Evolutionary conservation across 2,797 vertebrate genomes (phyloP), one percentile per base, ranked within the genome.

Genomic region (Anas georgica): DNA sequence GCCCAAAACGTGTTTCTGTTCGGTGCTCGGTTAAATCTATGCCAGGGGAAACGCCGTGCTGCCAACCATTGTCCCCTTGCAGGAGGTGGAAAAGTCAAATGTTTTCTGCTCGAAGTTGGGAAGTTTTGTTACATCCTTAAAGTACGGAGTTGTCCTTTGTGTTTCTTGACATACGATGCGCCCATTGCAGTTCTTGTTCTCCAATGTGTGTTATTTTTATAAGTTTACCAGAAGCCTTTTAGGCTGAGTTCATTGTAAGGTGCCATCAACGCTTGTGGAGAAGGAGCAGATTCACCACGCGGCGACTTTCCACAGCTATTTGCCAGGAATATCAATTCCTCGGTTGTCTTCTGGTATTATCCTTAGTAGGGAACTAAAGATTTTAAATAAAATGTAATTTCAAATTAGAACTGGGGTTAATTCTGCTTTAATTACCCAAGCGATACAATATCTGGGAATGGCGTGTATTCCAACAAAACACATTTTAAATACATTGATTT

Each of bases 11-110:
- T 13, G 17, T 17, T 13, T 6, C 21, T 7, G 12, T n/a, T 55
- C 4, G 21, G 69, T 13, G 7, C 25, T 39, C 31, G 31, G 3
- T 31, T 23, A 1, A 12, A 8, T 1, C 17, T 10, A 0, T 10
- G 9, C 6, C 2, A 2, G n/a, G 8, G 8, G 4, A 5, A 16
- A 4, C 37, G 12, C 3, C 8, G 2, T 17, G 8, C 12, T 12
- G 22, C 37, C 7, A 13, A 14, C 3, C 4, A 1, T 2, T 16
- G 18, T 6, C 0, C 21, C 0, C 3, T 14, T 1, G 9, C 3
- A 1, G 31, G 52, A 58, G 9, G 4, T 31, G n/a, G 26, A 10
- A 66, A 46, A 22, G 37, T 25, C 3, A n/a, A 9, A 3, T 4
- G 8, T 11, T 77, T 26, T 10, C 33, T 33, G 15, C 43, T 20